Conservation (phyloP, 2,888 invertebrate genomes). For the Perdita meconis region DNA sequence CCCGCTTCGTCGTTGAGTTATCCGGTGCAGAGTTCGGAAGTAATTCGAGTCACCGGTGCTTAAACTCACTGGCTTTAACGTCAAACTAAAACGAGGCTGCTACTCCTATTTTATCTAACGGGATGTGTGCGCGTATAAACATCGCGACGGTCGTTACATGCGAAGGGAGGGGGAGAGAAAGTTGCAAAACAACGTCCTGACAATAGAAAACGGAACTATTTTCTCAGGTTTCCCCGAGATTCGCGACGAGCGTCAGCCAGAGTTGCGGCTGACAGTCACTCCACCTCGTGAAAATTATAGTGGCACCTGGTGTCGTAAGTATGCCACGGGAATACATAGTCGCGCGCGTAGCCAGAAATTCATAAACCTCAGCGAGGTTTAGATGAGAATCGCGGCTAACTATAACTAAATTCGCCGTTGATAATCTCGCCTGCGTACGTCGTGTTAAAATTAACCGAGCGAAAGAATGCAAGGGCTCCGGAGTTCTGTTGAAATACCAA, state of each 20-base stretch:
- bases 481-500: constrained; percentile 12
- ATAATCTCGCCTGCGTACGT: constrained; percentile 9
- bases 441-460: constrained; percentile 20
- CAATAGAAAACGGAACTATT: constrained; percentile 1
- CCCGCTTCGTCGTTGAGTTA: no score
- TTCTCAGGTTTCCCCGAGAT: constrained; percentile 13
- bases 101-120: not conserved
- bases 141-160: not conserved
- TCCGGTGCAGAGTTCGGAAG: no score
- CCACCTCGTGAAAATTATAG: constrained; percentile 23
- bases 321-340: constrained; percentile 26
- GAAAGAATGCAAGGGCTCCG: not conserved
- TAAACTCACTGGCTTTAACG: no score
- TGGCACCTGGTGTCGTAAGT: constrained; percentile 24
- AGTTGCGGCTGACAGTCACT: constrained; percentile 26
- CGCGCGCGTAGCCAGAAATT: constrained; percentile 26
- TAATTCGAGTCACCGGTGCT: no score
- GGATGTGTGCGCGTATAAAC: not conserved
- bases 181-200: constrained; percentile 1
- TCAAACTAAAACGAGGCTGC: no score
- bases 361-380: constrained; percentile 28
- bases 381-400: constrained; percentile 7
- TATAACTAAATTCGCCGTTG: constrained; percentile 17
- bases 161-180: not conserved
- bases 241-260: not conserved